Base-by-base conservation (phyloP, 2,797 vertebrate species). In the Pangasius sanitwongsei region DNA sequence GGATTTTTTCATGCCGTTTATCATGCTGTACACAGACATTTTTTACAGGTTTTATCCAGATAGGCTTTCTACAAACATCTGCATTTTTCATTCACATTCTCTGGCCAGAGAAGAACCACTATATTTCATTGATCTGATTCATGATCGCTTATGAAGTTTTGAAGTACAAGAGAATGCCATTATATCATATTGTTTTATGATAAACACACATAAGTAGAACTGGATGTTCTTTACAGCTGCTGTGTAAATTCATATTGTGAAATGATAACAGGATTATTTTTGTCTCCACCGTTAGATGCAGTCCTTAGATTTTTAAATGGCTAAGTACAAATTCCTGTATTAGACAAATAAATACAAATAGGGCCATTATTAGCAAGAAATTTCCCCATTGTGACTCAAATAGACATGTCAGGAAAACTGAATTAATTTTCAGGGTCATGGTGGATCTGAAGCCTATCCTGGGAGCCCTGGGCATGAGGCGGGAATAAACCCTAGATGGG, bases 81-180 rank as follows among this genome's bases (percentile, higher is more conserved):
- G n/a, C 15, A 77, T n/a, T 85, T 85, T 37, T 70, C 41, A 85
- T 53, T 70, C 31, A 34, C 28, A 65, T 70, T 85, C 48, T 7
- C 6, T 44, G 25, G 59, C 81, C 81, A 65, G 37, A 48, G 6
- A 28, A 28, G 6, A 65, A 9, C 59, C 13, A 65, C 59, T 63
- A 65, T n/a, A 63, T 83, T 65, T 63, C 25, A 65, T n/a, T 83
- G 81, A 63, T 65, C 57, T 83, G 81, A 83, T 65, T 28, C 23
- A 83, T n/a, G 37, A 63, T 44, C 25, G 5, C 59, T 41, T 80
- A 31, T 57, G 57, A 81, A 12, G 53, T 57, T 34, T 81, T 81
- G 15, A 83, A 83, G 15, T 48, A 63, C 25, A 83, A 44, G 20
- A 57, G 13, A 44, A 63, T 28, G 59, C 48, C 13, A 34, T 25